Conservation (phyloP, 1,140 invertebrate species). For the Drosophila orosa region DNA sequence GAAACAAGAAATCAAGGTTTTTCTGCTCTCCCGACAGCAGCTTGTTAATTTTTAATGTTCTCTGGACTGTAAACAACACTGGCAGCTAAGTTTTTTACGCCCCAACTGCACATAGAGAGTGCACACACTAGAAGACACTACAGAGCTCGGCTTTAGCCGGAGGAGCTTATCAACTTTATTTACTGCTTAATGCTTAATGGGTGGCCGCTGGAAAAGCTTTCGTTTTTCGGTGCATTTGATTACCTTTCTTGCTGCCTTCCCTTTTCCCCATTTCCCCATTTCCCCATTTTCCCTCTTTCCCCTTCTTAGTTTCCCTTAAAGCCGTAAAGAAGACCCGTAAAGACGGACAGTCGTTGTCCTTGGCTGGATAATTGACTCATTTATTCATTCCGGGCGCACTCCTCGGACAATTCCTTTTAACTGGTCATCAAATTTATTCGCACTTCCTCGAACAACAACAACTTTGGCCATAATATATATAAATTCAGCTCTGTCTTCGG, state of each 20-base stretch:
- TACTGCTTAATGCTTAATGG: constrained; percentile 27
- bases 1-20: background rate
- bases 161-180: constrained; percentile 34
- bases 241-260: background rate
- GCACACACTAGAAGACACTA: background rate
- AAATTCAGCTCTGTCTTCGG: background rate
- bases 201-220: constrained; percentile 18
- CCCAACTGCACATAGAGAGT: background rate
- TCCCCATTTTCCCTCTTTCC: too few species aligned
- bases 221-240: constrained; percentile 26
- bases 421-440: constrained; percentile 68
- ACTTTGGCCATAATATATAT: background rate
- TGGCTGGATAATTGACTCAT: constrained; percentile 47
- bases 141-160: background rate
- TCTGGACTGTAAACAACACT: background rate
- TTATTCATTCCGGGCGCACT: constrained; percentile 30
- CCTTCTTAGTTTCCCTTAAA: too few species aligned
- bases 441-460: constrained; percentile 21
- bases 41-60: constrained; percentile 7
- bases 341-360: constrained; percentile 25
- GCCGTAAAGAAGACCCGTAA: constrained; percentile 30
- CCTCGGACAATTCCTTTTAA: constrained; percentile 53
- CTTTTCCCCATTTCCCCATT: background rate
- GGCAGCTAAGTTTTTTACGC: background rate
- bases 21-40: background rate